A percentile compares a stretch with the other conserved stretches of the same genome.
Conservation (phyloP, 2,888 invertebrate species). For the Drosophila tripunctata region DNA sequence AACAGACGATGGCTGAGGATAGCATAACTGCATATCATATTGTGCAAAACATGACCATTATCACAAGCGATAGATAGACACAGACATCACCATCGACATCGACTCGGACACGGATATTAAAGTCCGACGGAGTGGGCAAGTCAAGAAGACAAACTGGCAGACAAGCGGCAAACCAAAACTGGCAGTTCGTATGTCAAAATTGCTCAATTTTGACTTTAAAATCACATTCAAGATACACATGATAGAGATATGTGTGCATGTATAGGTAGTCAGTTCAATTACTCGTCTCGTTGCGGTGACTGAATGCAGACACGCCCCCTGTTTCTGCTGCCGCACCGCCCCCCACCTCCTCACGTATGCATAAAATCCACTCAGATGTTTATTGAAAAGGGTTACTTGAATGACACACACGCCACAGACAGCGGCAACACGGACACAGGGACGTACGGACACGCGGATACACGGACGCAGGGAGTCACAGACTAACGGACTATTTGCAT, state of each 20-base stretch:
- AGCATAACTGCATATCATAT: constrained; percentile 25
- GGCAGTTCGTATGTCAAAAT: constrained; percentile 69
- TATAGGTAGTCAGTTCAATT: constrained; percentile 61
- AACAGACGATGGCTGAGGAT: constrained; percentile 24
- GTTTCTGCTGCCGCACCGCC: neutral
- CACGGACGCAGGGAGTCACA: too few relatives aligned
- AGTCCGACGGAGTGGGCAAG: neutral
- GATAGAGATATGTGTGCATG: constrained; percentile 2
- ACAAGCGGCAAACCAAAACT: constrained; percentile 71
- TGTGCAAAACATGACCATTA: constrained; percentile 46
- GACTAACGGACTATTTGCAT: constrained; percentile 54
- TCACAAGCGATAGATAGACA: constrained; percentile 24
- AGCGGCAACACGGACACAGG: constrained; percentile 28
- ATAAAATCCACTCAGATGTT: constrained; percentile 39
- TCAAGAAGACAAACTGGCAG: constrained; percentile 44
- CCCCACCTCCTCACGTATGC: neutral
- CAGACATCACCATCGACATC: constrained; percentile 1
- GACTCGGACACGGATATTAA: constrained; percentile 2
- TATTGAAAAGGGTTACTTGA: constrained; percentile 72
- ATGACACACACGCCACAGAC: constrained; percentile 70
- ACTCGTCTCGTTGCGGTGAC: constrained; percentile 50
- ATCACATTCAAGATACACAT: constrained; percentile 58
- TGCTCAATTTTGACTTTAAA: constrained; percentile 71
- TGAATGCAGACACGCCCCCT: constrained; percentile 36
- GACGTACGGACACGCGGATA: too few relatives aligned